Percentiles rank a stretch among this genome's conserved stretches.
phyloP scores from a whole-genome alignment of 2,888 invertebrate species.

The Xestoiulus laeticollis region DNA sequence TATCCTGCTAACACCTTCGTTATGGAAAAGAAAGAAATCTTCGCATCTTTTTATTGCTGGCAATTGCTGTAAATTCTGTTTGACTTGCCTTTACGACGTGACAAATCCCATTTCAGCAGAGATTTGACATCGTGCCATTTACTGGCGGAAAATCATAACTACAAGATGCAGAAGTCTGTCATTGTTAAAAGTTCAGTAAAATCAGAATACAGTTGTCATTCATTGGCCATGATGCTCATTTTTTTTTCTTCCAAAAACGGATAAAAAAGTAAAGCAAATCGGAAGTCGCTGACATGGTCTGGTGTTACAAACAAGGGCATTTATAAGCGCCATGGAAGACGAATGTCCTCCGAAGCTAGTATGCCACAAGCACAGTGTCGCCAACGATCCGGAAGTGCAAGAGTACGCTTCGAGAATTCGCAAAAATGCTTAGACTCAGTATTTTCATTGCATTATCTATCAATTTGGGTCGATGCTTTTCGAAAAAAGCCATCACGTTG shows the following conservation, averaged over 20 bases:
- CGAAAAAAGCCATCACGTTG: background rate
- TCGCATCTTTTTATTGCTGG: no score
- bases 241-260: background rate
- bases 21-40: no score
- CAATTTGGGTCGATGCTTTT: conserved; percentile 7
- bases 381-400: conserved; percentile 18
- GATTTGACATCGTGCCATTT: background rate
- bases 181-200: background rate
- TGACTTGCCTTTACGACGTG: background rate
- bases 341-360: background rate
- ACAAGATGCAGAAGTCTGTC: background rate
- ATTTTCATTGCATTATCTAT: background rate
- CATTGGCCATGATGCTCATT: background rate
- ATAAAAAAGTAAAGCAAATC: conserved; percentile 5
- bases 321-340: background rate
- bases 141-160: background rate
- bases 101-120: background rate
- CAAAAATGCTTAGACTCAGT: background rate
- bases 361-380: background rate
- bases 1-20: no score
- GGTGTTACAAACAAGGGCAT: background rate
- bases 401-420: background rate
- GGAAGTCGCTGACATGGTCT: background rate
- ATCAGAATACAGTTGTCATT: background rate
- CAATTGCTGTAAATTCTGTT: background rate